Percentiles rank a stretch among this genome's conserved stretches.
These are phyloP conservation scores for Morone saxatilis DNA, from an alignment of 2,113 vertebrate species.

Conservation along the genomic window DNA sequence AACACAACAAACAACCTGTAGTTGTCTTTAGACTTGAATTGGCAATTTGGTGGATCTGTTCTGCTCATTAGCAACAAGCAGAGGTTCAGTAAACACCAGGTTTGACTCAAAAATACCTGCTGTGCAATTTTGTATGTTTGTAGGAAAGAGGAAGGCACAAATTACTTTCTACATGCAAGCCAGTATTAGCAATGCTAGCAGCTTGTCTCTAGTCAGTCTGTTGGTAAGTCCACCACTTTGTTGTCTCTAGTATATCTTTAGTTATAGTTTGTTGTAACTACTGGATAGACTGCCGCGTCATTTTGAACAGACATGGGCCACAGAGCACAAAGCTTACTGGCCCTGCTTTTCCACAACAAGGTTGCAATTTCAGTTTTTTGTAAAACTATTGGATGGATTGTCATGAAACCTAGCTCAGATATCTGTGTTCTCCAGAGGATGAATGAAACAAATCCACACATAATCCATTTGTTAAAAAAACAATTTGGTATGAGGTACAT, in stretches of 20 bases:
- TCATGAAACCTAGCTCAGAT: not conserved
- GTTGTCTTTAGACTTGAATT: conserved; percentile 28
- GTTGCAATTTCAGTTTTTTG: not conserved
- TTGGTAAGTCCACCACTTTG: not conserved
- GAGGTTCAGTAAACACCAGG: not conserved
- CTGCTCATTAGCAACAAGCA: conserved; percentile 43
- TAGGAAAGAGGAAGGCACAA: not conserved
- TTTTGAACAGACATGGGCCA: too few relatives aligned
- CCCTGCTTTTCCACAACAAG: not conserved
- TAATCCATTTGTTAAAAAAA: too few relatives aligned
- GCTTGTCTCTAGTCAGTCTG: not conserved
- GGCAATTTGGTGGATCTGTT: conserved; percentile 38
- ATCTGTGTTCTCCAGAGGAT: not conserved
- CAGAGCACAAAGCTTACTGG: too few relatives aligned
- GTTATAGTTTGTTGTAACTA: not conserved
- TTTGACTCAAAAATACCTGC: not conserved
- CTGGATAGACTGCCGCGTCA: too few relatives aligned
- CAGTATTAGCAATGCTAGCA: not conserved
- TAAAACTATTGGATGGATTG: not conserved
- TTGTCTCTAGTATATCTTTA: not conserved
- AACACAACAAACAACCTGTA: conserved; percentile 52
- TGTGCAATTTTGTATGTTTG: conserved; percentile 2
- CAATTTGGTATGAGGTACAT: not conserved
- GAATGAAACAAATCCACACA: not conserved
- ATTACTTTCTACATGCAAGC: not conserved